These are phyloP conservation scores for Scatophagus argus DNA, from an alignment of 2,113 vertebrate genomes.

Conservation along the genomic window DNA sequence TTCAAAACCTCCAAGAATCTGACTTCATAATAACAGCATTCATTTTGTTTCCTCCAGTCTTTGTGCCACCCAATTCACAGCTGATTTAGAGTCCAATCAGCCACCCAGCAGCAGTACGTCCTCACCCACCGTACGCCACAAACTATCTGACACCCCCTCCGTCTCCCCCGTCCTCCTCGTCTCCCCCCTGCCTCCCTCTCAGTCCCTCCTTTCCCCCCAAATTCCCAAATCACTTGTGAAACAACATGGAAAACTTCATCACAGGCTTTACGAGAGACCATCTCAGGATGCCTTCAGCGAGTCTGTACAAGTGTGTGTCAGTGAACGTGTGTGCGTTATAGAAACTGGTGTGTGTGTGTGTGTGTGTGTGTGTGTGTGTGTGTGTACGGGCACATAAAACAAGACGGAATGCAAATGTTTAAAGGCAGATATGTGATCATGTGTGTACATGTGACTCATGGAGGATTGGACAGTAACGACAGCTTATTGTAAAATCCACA, in stretches of 20 bases:
- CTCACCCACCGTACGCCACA: not conserved
- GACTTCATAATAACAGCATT: not conserved
- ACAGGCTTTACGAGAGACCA: not conserved
- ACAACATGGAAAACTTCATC: slow-evolving; percentile 12
- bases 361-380: slow-evolving; percentile 4
- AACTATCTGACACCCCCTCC: not conserved
- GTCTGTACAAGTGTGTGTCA: not conserved
- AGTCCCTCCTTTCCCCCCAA: slow-evolving; percentile 8
- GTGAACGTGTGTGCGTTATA: not conserved
- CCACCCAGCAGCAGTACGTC: not conserved
- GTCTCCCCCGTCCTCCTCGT: not conserved
- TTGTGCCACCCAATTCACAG: slow-evolving; percentile 6
- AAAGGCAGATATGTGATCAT: not conserved
- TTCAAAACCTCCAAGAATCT: no score
- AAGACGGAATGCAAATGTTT: not conserved
- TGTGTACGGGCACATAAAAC: not conserved
- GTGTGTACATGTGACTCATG: not conserved
- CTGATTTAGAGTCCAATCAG: no score
- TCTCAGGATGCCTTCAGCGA: slow-evolving; percentile 27
- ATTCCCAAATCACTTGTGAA: slow-evolving; percentile 29
- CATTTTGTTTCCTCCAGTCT: not conserved
- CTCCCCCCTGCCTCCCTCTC: not conserved
- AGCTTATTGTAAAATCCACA: slow-evolving; percentile 24
- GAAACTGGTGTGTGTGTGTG: not conserved
- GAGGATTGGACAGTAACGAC: slow-evolving; percentile 37